Evolutionary conservation across 2,797 vertebrate genomes (phyloP).

Genomic region (Neopelma chrysocephalum): DNA sequence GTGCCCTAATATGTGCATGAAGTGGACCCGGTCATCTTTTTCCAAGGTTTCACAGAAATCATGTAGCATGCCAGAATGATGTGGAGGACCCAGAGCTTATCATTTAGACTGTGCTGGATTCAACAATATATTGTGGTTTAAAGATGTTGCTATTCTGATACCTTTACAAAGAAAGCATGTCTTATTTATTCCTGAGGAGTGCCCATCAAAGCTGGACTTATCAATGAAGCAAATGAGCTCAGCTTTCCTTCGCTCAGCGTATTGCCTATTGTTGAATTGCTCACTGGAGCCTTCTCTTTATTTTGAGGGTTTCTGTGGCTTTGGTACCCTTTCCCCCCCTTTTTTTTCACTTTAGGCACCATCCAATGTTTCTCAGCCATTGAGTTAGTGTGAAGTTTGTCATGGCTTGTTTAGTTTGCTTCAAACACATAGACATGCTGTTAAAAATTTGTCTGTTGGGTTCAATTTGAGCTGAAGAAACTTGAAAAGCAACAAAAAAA

Average conservation of each 20-base stretch:
- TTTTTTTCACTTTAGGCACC: background rate
- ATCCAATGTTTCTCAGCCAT: background rate
- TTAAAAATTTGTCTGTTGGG: background rate
- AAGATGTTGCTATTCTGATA: background rate
- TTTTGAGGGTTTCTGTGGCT: background rate
- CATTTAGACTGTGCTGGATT: background rate
- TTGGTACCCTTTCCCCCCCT: background rate
- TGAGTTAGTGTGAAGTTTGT: background rate
- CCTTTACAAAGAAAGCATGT: background rate
- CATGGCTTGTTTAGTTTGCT: background rate
- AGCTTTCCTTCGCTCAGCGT: background rate
- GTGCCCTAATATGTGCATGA: background rate
- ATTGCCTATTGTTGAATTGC: background rate
- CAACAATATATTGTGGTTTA: background rate
- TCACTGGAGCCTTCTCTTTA: background rate
- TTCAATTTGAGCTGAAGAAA: background rate
- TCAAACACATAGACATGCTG: background rate
- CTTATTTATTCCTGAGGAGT: background rate
- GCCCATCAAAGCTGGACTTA: background rate
- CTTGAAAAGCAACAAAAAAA: background rate
- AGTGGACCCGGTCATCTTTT: background rate
- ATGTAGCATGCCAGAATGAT: background rate
- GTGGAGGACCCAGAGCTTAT: background rate
- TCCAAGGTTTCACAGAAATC: background rate
- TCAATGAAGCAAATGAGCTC: background rate